Base-by-base conservation (phyloP, 2,888 invertebrate genomes). In the Ophion obscuratus region DNA sequence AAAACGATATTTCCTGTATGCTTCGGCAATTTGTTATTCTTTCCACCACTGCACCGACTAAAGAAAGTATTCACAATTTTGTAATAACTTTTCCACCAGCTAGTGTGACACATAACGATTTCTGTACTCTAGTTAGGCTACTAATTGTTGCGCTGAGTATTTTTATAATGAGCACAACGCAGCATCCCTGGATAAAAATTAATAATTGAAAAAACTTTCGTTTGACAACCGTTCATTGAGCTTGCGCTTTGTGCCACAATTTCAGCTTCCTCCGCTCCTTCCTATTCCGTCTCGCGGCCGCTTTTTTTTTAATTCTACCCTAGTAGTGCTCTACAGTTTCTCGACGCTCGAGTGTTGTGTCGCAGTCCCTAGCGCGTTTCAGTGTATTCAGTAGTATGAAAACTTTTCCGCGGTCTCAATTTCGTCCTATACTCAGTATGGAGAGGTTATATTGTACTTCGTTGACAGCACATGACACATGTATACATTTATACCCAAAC, bases 331-430 rank as follows among this genome's bases (percentile, higher is more conserved):
- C 24, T 17, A 61, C 40, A 66, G 31, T 76, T 66, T 64, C 64
- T 64, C 61, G n/a, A 62, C 57, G 61, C 62, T 44, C 27, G 64
- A 64, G 75, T 53, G 53, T 76, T 76, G 73, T 66, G 80, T 80
- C 73, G 80, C 80, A 74, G 67, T 81, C 59, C 80, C 66, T 11
- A 24, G 67, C 20, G 74, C 36, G 80, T 74, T 74, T 44, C 44
- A n/a, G 40, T 66, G 66, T 73, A 73, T 67, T 80, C 73, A 44
- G 73, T 40, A 73, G 40, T 73, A 53, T 64, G n/a, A 76, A 76
- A 76, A 76, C 47, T 76, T 76, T 66, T 27, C 44, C 5, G 62
- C 62, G 62, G 44, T 44, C 62, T 44, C 44, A 24, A 24, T 36
- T 44, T 64, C 27, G 11, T 53, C 47, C 24, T n/a, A 6, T 2